phyloP scores from a whole-genome alignment of 2,888 invertebrate species.

The Piscicola geometra region DNA sequence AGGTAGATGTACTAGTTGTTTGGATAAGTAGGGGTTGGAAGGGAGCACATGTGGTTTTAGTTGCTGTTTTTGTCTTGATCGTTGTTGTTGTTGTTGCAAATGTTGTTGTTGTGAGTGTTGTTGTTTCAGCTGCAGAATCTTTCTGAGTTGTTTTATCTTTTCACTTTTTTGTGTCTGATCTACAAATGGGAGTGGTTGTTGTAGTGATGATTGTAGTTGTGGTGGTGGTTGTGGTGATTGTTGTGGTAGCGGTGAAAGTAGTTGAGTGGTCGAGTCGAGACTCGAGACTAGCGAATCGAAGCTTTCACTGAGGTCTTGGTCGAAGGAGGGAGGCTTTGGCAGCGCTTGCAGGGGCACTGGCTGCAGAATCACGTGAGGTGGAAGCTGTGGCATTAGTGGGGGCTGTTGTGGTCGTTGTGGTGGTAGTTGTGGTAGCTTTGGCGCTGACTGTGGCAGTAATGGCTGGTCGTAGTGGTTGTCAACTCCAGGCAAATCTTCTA shows the following conservation, averaged over 20 bases:
- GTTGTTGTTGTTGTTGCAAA: slow-evolving; percentile 12
- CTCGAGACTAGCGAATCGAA: no score
- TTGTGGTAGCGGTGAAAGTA: neutral
- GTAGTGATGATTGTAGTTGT: neutral
- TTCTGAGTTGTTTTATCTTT: neutral
- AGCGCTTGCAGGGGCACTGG: neutral
- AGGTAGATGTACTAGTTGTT: slow-evolving; percentile 9
- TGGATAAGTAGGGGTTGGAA: neutral
- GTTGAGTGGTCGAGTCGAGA: neutral
- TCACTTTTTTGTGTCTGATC: neutral
- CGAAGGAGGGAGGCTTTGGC: neutral
- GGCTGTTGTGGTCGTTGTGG: neutral
- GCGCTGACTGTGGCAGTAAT: no score
- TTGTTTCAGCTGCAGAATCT: slow-evolving; percentile 1
- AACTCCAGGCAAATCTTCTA: no score
- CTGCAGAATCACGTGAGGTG: neutral
- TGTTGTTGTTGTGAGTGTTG: neutral
- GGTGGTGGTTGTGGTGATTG: neutral
- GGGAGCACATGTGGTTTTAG: neutral
- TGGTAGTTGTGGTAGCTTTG: no score
- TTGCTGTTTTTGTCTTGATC: neutral
- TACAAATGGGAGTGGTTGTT: neutral
- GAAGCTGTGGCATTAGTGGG: neutral
- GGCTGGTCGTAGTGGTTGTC: no score
- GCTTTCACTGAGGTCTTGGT: no score